Conservation (phyloP, 2,797 vertebrate species). For the Notoglanidium macrostoma region DNA sequence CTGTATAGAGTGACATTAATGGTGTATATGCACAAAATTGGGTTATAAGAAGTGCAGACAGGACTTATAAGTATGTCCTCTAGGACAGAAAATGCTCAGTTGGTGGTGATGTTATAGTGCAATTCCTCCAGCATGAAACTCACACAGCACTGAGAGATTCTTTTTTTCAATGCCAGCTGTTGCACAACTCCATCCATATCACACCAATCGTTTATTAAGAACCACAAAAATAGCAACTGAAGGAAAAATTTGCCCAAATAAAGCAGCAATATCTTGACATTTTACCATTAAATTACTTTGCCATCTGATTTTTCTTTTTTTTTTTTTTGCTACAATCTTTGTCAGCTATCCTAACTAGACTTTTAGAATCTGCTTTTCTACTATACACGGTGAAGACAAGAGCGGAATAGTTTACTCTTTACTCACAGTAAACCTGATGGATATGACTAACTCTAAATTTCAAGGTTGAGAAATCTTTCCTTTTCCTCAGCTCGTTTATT, state of each 20-base stretch:
- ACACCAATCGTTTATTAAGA: not conserved
- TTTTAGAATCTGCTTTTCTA: not conserved
- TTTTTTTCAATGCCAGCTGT: not conserved
- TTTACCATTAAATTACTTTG: not conserved
- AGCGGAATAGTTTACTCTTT: not conserved
- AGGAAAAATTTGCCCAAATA: not conserved
- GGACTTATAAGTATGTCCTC: not conserved
- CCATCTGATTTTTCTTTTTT: not conserved
- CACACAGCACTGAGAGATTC: not conserved
- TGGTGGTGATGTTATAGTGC: not conserved
- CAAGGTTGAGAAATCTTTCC: not conserved
- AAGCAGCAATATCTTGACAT: not conserved
- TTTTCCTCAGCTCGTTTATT: not conserved
- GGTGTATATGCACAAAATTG: not conserved
- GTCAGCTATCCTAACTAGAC: not conserved
- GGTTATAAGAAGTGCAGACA: not conserved
- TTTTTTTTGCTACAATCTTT: not conserved
- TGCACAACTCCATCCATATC: not conserved
- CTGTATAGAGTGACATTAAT: no score
- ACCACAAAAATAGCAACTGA: not conserved
- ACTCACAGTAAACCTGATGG: constrained; percentile 1
- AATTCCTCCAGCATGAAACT: not conserved
- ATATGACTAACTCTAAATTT: constrained; percentile 3
- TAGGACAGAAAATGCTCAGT: not conserved
- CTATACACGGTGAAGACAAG: not conserved